These are phyloP conservation scores for Mellivora capensis DNA, from an alignment of 2,113 vertebrate genomes.

Conservation along the genomic window DNA sequence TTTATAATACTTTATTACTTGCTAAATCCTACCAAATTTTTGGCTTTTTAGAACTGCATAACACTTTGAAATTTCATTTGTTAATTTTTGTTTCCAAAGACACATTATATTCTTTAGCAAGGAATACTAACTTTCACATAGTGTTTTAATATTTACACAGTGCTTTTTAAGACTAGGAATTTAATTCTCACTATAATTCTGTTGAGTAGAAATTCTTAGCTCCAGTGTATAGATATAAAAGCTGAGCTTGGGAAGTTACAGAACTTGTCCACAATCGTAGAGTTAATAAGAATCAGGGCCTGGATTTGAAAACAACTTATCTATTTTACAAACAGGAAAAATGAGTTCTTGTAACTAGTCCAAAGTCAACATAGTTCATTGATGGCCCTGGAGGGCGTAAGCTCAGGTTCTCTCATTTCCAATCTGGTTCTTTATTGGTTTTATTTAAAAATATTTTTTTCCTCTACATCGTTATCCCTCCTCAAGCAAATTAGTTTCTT, in stretches of 20 bases:
- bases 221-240: background rate
- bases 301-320: background rate
- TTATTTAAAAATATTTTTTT: background rate
- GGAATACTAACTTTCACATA: background rate
- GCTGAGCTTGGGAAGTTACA: background rate
- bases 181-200: background rate
- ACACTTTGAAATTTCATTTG: background rate
- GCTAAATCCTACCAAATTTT: background rate
- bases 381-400: background rate
- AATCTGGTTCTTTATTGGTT: background rate
- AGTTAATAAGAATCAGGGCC: background rate
- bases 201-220: background rate
- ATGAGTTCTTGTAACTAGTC: background rate
- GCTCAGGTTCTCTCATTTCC: background rate
- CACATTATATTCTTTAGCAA: background rate
- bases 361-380: background rate
- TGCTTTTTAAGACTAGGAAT: background rate
- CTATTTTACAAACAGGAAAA: background rate
- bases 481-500: background rate
- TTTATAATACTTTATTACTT: background rate
- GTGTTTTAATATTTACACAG: background rate
- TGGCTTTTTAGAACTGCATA: background rate
- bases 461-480: background rate
- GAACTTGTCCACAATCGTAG: background rate
- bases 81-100: background rate